Percentiles rank a stretch among this genome's conserved stretches.
phyloP scores from a whole-genome alignment of 2,888 invertebrate genomes.

The Himalopsyche anomala region DNA sequence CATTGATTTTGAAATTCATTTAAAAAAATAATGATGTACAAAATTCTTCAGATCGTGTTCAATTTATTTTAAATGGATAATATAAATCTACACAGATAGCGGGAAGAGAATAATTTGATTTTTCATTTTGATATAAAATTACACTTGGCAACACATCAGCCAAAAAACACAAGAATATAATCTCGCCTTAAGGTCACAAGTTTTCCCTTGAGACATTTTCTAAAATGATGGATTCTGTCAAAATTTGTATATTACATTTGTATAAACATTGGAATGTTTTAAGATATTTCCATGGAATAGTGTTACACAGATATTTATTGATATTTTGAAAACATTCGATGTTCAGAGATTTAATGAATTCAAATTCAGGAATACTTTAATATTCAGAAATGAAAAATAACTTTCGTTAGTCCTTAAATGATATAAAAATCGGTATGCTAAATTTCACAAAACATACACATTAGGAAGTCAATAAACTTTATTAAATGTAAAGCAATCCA shows the following conservation, averaged over 20 bases:
- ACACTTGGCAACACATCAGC: too few species aligned
- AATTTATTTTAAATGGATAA: neutral
- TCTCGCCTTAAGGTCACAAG: too few species aligned
- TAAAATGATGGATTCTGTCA: neutral
- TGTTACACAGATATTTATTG: neutral
- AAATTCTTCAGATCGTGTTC: neutral
- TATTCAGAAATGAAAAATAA: slow-evolving; percentile 8
- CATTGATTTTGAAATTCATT: neutral
- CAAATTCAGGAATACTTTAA: slow-evolving; percentile 13
- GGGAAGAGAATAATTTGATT: too few species aligned
- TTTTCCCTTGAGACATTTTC: too few species aligned
- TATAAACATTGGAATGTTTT: slow-evolving; percentile 13
- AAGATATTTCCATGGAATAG: neutral
- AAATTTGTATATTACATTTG: neutral
- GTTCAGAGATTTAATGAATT: neutral
- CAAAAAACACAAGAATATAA: too few species aligned
- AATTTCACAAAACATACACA: slow-evolving; percentile 39
- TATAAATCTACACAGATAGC: too few species aligned
- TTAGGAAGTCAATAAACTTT: slow-evolving; percentile 17
- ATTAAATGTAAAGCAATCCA: slow-evolving; percentile 12
- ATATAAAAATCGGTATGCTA: neutral
- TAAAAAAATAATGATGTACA: neutral
- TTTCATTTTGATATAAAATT: too few species aligned
- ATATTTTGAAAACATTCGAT: neutral
- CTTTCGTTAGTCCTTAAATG: neutral